Conservation (phyloP, 2,113 vertebrate species). For the Alethe castanea region DNA sequence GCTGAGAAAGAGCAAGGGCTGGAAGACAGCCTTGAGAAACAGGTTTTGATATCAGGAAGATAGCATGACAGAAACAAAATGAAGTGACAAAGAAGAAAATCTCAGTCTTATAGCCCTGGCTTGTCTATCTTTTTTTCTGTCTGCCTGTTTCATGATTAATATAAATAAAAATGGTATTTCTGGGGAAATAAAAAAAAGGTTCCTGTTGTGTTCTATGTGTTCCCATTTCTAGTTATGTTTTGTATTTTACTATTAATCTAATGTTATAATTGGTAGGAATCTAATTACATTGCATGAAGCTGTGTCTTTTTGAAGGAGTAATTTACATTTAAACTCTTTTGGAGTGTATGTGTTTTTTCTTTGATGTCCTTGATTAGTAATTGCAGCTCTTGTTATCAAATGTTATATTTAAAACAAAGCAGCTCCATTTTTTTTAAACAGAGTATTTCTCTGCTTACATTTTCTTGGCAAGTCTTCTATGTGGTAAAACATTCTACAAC, state of each 20-base stretch:
- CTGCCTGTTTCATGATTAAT: neutral
- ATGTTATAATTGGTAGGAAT: neutral
- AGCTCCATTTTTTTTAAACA: neutral
- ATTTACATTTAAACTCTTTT: neutral
- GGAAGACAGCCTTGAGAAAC: neutral
- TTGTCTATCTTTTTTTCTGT: neutral
- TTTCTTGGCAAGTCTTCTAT: neutral
- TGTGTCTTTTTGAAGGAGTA: neutral
- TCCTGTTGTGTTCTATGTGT: neutral
- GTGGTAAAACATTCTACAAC: neutral
- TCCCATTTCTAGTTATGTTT: neutral
- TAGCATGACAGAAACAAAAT: neutral
- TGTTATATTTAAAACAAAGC: neutral
- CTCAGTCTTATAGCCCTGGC: neutral
- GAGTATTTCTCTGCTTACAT: neutral
- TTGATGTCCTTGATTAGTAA: slow-evolving; percentile 17
- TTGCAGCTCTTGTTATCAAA: neutral
- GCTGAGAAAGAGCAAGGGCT: neutral
- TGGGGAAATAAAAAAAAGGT: neutral
- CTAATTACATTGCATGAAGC: neutral
- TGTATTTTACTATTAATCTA: neutral
- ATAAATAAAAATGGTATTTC: neutral
- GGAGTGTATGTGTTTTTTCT: neutral
- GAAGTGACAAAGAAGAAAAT: neutral
- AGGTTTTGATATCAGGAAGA: neutral